Base-by-base conservation (phyloP, 2,888 invertebrate genomes). In the Autographa pulchrina region DNA sequence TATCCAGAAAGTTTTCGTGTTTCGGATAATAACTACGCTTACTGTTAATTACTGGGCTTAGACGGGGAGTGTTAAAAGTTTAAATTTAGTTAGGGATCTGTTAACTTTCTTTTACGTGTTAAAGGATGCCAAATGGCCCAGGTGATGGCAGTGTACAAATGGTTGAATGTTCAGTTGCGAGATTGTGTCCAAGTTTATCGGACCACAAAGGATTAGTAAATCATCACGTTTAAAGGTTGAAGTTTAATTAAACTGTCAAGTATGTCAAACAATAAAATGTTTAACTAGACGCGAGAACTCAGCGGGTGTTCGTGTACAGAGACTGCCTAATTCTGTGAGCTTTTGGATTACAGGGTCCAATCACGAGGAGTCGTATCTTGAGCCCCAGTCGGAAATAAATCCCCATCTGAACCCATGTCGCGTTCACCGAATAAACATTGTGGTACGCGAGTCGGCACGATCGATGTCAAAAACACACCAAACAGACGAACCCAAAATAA, bases 381-480 rank as follows among this genome's bases (percentile, higher is more conserved):
- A 90, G 89, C 89, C 86, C 78, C 88, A 86, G 89, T 89, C 87
- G 86, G 87, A 89, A 90, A 92, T 92, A 93, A 94, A 93, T 92
- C 90, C 89, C 81, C 81, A 89, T 90, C 89, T 87, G 85, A 89
- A 91, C 89, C 91, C 90, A 86, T 85, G 85, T 82, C 87, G 87
- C 88, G 88, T 88, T 90, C 87, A 81, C 78, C 87, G 86, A 91
- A 91, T 91, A 93, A 92, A 92, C 91, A 92, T 90, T 89, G 91
- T 84, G 91, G 92, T 85, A 86, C 78, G 84, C 75, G 82, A 86
- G 85, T 86, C 83, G 83, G 83, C 86, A 84, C 81, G 89, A 90
- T 91, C 90, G 87, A 91, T 89, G 88, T 88, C 88, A 88, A 88
- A 88, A 91, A 91, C 88, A 90, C 84, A 88, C 84, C 85, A 81